Evolutionary conservation across 2,888 invertebrate genomes (phyloP).

Genomic region (Clivina fossor): DNA sequence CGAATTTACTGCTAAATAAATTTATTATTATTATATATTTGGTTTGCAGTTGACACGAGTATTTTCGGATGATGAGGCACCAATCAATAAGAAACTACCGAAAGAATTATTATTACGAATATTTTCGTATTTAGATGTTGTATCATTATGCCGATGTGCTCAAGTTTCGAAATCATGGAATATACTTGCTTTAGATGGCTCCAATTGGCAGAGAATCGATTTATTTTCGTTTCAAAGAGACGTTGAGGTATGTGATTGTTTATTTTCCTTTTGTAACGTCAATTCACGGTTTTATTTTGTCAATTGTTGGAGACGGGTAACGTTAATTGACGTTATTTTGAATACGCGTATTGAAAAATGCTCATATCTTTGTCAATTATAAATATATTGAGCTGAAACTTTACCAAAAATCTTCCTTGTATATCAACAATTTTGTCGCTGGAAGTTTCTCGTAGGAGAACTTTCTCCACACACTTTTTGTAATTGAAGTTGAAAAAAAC

Average conservation of each 20-base stretch:
- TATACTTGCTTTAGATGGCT: constrained; percentile 94
- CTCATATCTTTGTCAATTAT: too few species aligned
- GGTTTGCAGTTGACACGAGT: constrained; percentile 69
- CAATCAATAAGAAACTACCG: constrained; percentile 92
- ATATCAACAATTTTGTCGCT: too few species aligned
- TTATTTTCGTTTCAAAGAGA: constrained; percentile 98
- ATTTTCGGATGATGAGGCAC: constrained; percentile 78
- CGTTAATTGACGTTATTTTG: too few species aligned
- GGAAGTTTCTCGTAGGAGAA: too few species aligned
- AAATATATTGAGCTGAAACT: too few species aligned
- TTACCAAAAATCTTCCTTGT: too few species aligned
- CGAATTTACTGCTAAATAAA: too few species aligned
- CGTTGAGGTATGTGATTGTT: constrained; percentile 89
- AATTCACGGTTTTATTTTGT: background rate
- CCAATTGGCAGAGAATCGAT: constrained; percentile 99
- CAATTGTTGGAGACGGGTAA: background rate
- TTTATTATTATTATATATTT: too few species aligned
- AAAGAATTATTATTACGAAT: constrained; percentile 93
- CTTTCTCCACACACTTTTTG: too few species aligned
- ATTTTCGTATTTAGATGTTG: constrained; percentile 94
- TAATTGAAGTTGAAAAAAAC: too few species aligned
- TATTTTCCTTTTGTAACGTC: too few species aligned
- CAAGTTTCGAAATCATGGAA: constrained; percentile 87
- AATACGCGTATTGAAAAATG: too few species aligned
- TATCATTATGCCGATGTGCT: constrained; percentile 93